Percentiles rank a stretch among this genome's conserved stretches.
phyloP scores from a whole-genome alignment of 2,888 invertebrate genomes.

The Dromius quadrimaculatus region DNA sequence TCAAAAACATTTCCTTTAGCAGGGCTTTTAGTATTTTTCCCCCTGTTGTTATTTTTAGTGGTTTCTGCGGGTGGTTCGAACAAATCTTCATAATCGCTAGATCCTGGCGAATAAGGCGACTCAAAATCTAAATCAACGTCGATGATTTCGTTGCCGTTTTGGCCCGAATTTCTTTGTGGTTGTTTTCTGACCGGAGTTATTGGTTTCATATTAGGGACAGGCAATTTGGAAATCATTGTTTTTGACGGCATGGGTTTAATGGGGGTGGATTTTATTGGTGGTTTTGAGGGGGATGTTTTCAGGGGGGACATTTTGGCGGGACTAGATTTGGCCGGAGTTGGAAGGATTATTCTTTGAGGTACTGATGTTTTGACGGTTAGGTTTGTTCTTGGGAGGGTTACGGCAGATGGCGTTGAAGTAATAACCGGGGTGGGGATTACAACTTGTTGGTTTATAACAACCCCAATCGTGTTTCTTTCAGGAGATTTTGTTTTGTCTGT shows the following conservation, averaged over 20 bases:
- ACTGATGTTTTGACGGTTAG: conserved; percentile 63
- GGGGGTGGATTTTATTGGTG: conserved; percentile 72
- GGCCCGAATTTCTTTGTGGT: conserved; percentile 59
- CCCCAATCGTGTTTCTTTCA: conserved; percentile 57
- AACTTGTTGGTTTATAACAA: conserved; percentile 58
- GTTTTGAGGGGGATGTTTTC: conserved; percentile 70
- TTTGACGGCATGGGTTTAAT: conserved; percentile 70
- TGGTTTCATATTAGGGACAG: conserved; percentile 61
- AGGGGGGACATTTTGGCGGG: conserved; percentile 66
- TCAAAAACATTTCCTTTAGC: conserved; percentile 72
- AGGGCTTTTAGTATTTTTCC: conserved; percentile 58
- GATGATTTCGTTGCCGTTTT: conserved; percentile 66
- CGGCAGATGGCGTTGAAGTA: conserved; percentile 62
- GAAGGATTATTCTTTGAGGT: conserved; percentile 68
- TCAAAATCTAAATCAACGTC: conserved; percentile 79
- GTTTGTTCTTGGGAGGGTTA: conserved; percentile 62
- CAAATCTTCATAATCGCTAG: conserved; percentile 89
- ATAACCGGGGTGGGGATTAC: conserved; percentile 59
- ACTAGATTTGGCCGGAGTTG: conserved; percentile 68
- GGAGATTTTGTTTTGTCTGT: conserved; percentile 55
- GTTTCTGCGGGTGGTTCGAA: conserved; percentile 80
- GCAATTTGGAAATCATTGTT: conserved; percentile 61
- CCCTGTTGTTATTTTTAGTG: conserved; percentile 51
- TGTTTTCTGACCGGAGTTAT: conserved; percentile 51
- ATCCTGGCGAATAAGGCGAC: conserved; percentile 90